Evolutionary conservation across 2,797 vertebrate genomes (phyloP), one percentile per base, ranked within the genome.

Genomic region (Emydoidea blandingii): DNA sequence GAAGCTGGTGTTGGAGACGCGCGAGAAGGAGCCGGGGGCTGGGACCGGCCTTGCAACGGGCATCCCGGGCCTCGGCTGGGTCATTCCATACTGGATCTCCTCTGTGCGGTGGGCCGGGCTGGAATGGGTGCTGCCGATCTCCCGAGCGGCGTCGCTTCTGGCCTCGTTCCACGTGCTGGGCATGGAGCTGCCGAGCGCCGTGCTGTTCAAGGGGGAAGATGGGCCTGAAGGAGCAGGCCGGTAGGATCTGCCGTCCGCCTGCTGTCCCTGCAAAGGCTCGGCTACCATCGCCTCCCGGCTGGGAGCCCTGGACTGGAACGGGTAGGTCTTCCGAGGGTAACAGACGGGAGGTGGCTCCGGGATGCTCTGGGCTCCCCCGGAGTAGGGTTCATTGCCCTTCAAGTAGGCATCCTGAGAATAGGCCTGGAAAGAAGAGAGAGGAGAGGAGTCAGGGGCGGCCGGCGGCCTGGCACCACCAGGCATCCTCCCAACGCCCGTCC

Each of bases 401-500:
- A 99, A 98, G 98, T 99, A 99, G 97, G 99, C 99, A 94, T 99
- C 99, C 97, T 99, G 99, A 74, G 99, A 99, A 96, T 99, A 99
- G 0, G 99, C 99, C 99, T 99, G 98, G 0, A 72, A 91, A 81
- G 81, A 5, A 0, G 49, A 44, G 82, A 94, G 79, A 96, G 81
- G 92, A 52, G 5, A 34, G 80, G n/a, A 88, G 57, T 84, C 19
- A 92, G 31, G 31, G 68, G 49, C 2, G 3, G 19, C 57, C 15
- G 25, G 12, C 29, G 44, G 14, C 8, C 62, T 23, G 44, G 68
- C 19, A 52, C 54, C 62, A 83, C 59, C 56, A 56, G 21, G 53
- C 53, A 84, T 47, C 81, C 56, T n/a, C 62, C 52, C 54, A 86
- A 23, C 74, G 81, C 3, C 57, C 12, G 53, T 49, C 34, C 74